Evolutionary conservation across 2,888 invertebrate species (phyloP).

Genomic region (Escarpia spicata): DNA sequence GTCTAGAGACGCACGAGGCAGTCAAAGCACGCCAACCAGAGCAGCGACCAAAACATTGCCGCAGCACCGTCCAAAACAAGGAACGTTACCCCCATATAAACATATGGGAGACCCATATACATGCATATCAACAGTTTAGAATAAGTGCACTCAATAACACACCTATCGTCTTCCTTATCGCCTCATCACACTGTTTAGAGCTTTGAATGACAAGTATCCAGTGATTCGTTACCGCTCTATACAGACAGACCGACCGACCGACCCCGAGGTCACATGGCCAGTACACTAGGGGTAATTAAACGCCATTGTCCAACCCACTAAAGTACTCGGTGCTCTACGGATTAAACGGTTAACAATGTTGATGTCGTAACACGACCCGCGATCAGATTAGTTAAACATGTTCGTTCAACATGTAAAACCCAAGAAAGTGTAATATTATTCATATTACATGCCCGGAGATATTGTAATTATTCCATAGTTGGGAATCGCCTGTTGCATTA

Average conservation of each 20-base stretch:
- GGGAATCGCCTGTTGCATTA: no score
- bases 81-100: background rate
- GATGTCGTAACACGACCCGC: background rate
- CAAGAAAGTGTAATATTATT: background rate
- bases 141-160: background rate
- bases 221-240: background rate
- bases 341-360: slow-evolving; percentile 16
- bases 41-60: background rate
- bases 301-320: background rate
- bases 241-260: background rate
- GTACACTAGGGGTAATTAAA: background rate
- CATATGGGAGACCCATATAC: no score
- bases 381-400: background rate
- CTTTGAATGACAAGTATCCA: background rate
- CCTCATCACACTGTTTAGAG: background rate
- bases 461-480: background rate
- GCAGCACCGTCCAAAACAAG: background rate
- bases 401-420: background rate
- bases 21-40: no score
- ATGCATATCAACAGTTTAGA: background rate
- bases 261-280: background rate
- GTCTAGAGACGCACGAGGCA: background rate
- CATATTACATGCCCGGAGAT: background rate
- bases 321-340: background rate
- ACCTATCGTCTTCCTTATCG: background rate